Evolutionary conservation across 2,888 invertebrate species (phyloP).

Genomic region (Hetaerina titia): DNA sequence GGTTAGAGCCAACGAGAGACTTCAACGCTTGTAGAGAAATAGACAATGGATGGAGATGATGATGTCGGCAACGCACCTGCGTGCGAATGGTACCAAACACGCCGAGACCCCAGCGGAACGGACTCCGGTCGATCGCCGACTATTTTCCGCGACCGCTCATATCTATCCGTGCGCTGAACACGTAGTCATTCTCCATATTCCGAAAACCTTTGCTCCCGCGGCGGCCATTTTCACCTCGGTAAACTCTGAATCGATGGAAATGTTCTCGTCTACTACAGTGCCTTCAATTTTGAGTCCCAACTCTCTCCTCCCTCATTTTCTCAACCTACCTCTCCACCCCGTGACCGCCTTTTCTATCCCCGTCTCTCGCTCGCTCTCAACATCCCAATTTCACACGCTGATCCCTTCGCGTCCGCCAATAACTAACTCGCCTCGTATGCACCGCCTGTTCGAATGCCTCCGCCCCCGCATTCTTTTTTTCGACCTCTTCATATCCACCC

Average conservation of each 20-base stretch:
- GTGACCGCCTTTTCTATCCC: neutral
- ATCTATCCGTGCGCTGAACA: neutral
- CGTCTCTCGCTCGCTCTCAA: neutral
- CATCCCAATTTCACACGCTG: neutral
- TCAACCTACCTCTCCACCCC: neutral
- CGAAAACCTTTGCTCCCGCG: slow-evolving; percentile 20
- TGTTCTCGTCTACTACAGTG: slow-evolving; percentile 10
- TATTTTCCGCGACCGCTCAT: neutral
- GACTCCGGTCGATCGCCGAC: neutral
- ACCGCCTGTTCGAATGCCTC: neutral
- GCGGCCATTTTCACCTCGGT: slow-evolving; percentile 28
- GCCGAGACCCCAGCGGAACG: neutral
- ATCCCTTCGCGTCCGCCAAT: neutral
- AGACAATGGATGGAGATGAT: neutral
- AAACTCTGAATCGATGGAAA: slow-evolving; percentile 25
- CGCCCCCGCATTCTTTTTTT: neutral
- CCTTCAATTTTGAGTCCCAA: neutral
- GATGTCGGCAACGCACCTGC: neutral
- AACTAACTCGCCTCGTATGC: neutral
- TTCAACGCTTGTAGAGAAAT: neutral
- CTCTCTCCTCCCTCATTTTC: neutral
- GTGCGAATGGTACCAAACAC: neutral
- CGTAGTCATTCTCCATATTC: neutral
- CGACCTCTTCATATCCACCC: neutral
- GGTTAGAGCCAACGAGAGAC: neutral